These are phyloP conservation scores for Zaprionus bogoriensis DNA, from an alignment of 2,888 invertebrate species.

Conservation along the genomic window DNA sequence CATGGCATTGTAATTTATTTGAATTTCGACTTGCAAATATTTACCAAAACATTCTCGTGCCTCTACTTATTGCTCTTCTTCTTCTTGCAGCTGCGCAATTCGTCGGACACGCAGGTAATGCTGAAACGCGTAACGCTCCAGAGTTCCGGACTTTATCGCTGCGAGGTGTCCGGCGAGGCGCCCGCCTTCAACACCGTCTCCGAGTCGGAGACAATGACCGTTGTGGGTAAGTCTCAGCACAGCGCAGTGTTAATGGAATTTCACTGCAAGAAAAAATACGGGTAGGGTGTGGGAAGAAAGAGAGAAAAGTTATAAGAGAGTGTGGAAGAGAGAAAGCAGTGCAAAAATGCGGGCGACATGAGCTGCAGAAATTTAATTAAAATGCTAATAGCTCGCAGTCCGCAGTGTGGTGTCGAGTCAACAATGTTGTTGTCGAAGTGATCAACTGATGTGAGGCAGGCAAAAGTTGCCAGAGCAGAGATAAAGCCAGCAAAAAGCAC, in stretches of 20 bases:
- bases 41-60: conserved; percentile 16
- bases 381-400: conserved; percentile 65
- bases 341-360: conserved; percentile 27
- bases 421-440: conserved; percentile 63
- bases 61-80: background rate
- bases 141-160: conserved; percentile 89
- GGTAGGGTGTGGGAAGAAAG: background rate
- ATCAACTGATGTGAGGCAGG: conserved; percentile 61
- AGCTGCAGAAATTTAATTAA: conserved; percentile 74
- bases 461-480: background rate
- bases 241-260: conserved; percentile 18
- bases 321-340: background rate
- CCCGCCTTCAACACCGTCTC: conserved; percentile 90
- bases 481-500: background rate
- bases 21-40: conserved; percentile 51
- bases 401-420: conserved; percentile 32
- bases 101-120: conserved; percentile 87
- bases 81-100: conserved; percentile 85
- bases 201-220: conserved; percentile 89
- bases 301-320: background rate
- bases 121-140: conserved; percentile 87
- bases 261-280: conserved; percentile 5
- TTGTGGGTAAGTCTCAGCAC: conserved; percentile 86
- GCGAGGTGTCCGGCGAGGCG: conserved; percentile 90
- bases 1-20: conserved; percentile 63